Base-by-base conservation (phyloP, 2,797 vertebrate species). In the Thalassophryne amazonica region DNA sequence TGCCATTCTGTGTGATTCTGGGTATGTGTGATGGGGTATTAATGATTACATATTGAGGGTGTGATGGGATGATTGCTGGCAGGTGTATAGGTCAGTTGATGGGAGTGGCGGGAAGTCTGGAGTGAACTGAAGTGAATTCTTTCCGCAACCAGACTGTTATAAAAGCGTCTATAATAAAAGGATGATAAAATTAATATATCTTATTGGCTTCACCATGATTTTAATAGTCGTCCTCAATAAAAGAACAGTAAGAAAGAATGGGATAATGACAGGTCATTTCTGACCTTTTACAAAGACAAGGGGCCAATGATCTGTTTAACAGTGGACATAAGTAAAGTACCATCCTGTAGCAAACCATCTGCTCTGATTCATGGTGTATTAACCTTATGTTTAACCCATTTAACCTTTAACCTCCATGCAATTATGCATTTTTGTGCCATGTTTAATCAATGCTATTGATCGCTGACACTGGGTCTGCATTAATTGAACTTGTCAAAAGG, bases 401-500 rank as follows among this genome's bases (percentile, higher is more conserved):
- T 77, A 81, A 79, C 78, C 84, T 80, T 80, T 83, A 38, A 80
- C 49, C 73, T 73, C 8, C 1, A 18, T 25, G 33, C 54, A 72
- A 70, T 82, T 79, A 60, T 75, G 60, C 75, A 77, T 68, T 78
- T 67, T 42, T 30, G 19, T 18, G 29, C 36, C 35, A 41, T 61
- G 70, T 69, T 61, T 60, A 73, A 76, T 82, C 75, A 72, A 69
- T 68, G 66, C 31, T 18, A 73, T 81, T 4, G 62, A 86, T 69
- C 27, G 12, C 53, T 19, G 58, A 70, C 35, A 15, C 78, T 67
- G 58, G 60, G 39, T 58, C 37, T 48, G 40, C 62, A 60, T 83
- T 80, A 81, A 85, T 78, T 77, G 29, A 55, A 60, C 58, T 75
- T 33, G 70, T 78, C 69, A 69, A 65, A 63, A 65, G 49, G 42